These are phyloP conservation scores for Papilio elwesi DNA, from an alignment of 2,888 invertebrate species.

Conservation along the genomic window DNA sequence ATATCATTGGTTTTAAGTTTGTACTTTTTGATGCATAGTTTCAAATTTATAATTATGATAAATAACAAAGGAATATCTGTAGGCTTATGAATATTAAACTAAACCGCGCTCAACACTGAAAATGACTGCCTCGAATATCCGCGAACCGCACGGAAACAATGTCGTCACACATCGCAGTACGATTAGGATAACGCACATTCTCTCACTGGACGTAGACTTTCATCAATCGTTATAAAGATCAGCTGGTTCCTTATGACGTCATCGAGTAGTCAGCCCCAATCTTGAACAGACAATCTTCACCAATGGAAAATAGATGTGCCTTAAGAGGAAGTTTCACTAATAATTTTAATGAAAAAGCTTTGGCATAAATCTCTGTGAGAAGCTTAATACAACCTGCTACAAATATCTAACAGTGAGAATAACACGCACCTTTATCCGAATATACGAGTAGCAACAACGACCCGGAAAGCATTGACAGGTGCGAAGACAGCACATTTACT, in stretches of 20 bases:
- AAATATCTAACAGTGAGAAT: background rate
- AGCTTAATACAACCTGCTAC: background rate
- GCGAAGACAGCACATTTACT: background rate
- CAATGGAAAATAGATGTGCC: too few species aligned
- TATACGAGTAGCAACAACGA: background rate
- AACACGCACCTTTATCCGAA: background rate
- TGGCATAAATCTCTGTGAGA: background rate
- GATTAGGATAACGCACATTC: conserved; percentile 17
- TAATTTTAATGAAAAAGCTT: background rate
- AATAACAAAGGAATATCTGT: background rate
- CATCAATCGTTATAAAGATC: too few species aligned
- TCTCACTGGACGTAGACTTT: too few species aligned
- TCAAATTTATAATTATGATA: background rate
- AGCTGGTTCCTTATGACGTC: too few species aligned
- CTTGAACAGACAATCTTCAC: too few species aligned
- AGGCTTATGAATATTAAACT: conserved; percentile 20
- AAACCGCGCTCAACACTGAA: conserved; percentile 16
- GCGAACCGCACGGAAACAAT: conserved; percentile 7
- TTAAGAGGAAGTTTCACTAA: too few species aligned
- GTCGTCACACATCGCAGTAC: background rate
- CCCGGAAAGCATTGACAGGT: conserved; percentile 20
- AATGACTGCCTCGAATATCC: conserved; percentile 17
- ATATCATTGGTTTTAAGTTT: too few species aligned
- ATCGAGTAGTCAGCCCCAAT: too few species aligned
- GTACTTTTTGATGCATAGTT: background rate